Percentiles rank a stretch among this genome's conserved stretches.
Evolutionary conservation across 1,140 invertebrate species (phyloP).

Genomic region (Proctacanthus coquilletti): DNA sequence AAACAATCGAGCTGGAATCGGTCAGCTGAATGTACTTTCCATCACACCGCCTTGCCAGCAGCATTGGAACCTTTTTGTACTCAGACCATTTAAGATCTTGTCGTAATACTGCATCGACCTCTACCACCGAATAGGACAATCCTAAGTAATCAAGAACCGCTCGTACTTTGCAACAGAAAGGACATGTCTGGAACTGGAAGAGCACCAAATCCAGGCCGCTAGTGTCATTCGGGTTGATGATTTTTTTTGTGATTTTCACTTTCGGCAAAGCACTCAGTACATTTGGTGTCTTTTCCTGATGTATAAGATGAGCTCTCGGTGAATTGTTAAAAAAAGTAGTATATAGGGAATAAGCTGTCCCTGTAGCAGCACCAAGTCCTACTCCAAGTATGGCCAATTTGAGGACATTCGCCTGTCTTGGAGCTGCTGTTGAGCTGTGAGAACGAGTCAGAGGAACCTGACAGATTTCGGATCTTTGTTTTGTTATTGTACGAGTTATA

Average conservation of each 20-base stretch:
- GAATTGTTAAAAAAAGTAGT: constrained; percentile 14
- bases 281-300: constrained; percentile 27
- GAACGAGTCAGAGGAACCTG: no score
- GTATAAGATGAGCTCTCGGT: constrained; percentile 23
- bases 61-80: constrained; percentile 92
- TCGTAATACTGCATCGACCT: constrained; percentile 69
- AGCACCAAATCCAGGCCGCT: constrained; percentile 70
- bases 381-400: constrained; percentile 36
- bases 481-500: no score
- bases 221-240: constrained; percentile 47
- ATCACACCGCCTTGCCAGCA: constrained; percentile 58
- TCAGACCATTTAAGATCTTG: constrained; percentile 85
- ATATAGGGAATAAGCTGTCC: constrained; percentile 23
- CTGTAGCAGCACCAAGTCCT: constrained; percentile 32
- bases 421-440: no score
- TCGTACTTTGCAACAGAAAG: constrained; percentile 96
- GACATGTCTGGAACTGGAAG: constrained; percentile 95
- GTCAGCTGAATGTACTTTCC: constrained; percentile 71
- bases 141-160: constrained; percentile 88
- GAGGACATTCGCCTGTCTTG: constrained; percentile 19
- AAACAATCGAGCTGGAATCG: constrained; percentile 91
- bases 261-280: constrained; percentile 31
- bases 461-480: no score
- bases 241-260: constrained; percentile 36
- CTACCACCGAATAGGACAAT: constrained; percentile 88